phyloP scores from a whole-genome alignment of 92 coral and sea anemone species.

The Porites rus region DNA sequence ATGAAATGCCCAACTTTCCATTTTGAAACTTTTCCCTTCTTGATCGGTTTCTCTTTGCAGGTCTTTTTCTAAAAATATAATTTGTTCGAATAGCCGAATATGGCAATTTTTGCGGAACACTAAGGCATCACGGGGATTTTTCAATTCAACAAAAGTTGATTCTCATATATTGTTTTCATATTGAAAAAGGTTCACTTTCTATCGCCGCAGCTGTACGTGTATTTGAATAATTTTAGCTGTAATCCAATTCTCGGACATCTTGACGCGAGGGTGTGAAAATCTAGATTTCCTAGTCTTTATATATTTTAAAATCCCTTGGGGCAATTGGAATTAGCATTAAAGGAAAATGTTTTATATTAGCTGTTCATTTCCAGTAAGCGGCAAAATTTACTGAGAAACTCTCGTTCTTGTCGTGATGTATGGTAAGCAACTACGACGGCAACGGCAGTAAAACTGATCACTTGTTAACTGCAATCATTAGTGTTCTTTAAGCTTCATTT shows the following conservation, averaged over 20 bases:
- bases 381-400: too few species aligned
- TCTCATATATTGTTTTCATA: not conserved
- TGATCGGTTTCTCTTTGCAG: not conserved
- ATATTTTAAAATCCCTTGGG: too few species aligned
- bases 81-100: not conserved
- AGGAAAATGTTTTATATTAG: too few species aligned
- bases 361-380: too few species aligned
- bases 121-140: not conserved
- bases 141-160: not conserved
- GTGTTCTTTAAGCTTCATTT: too few species aligned
- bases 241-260: not conserved
- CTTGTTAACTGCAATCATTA: too few species aligned
- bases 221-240: not conserved
- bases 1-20: not conserved
- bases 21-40: not conserved
- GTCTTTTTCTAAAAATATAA: not conserved
- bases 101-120: not conserved
- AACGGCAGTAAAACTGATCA: too few species aligned
- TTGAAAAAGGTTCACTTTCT: not conserved
- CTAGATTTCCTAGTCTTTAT: too few species aligned
- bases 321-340: too few species aligned
- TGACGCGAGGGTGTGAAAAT: conserved; percentile 12
- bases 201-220: not conserved
- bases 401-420: too few species aligned
- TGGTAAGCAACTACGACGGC: too few species aligned